A percentile compares a stretch with the other conserved stretches of the same genome.
phyloP scores from a whole-genome alignment of 2,888 invertebrate species.

The Drosophila barbarae region DNA sequence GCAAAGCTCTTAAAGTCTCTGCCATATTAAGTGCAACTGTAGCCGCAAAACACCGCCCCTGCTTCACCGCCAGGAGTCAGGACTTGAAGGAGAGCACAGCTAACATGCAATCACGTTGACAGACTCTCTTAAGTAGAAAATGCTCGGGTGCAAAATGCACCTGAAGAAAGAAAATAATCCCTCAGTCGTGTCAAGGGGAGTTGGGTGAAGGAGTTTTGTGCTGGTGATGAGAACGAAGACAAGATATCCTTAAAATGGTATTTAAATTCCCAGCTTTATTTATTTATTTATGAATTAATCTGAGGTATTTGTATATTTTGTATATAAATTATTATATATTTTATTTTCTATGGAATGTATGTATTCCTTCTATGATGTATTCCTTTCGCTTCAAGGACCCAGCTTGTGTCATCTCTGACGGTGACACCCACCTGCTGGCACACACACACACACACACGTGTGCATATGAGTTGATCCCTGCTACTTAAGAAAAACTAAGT shows the following conservation, averaged over 20 bases:
- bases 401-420: constrained; percentile 13
- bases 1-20: constrained; percentile 32
- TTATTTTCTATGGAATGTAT: too few relatives aligned
- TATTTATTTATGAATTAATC: background rate
- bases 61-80: constrained; percentile 9
- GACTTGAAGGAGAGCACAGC: constrained; percentile 40
- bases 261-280: background rate
- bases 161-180: constrained; percentile 64
- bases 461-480: constrained; percentile 64
- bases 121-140: constrained; percentile 67
- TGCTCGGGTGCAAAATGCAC: constrained; percentile 59
- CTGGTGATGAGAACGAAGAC: constrained; percentile 6
- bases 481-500: constrained; percentile 74
- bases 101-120: constrained; percentile 71
- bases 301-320: background rate
- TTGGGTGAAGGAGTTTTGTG: background rate
- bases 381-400: background rate
- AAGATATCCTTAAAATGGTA: background rate
- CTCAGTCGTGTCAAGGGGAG: constrained; percentile 8
- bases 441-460: constrained; percentile 31
- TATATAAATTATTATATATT: background rate
- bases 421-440: constrained; percentile 50
- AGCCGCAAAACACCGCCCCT: constrained; percentile 51
- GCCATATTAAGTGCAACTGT: constrained; percentile 44
- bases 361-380: too few relatives aligned